These are phyloP conservation scores for Drosophila watanabei DNA, from an alignment of 1,140 invertebrate species.

Conservation along the genomic window DNA sequence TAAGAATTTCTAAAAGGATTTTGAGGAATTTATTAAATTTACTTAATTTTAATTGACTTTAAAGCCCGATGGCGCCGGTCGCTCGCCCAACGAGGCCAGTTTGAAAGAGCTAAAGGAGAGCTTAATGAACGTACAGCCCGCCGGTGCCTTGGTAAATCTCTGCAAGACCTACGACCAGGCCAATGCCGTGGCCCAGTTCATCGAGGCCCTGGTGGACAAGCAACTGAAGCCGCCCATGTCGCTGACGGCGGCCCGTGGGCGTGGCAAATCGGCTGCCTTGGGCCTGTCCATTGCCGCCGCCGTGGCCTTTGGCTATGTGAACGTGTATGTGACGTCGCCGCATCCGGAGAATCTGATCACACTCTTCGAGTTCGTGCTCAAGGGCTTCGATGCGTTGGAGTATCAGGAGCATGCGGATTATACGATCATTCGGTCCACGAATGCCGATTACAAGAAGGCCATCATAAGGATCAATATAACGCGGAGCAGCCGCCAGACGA, in stretches of 20 bases:
- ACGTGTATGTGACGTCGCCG: conserved; percentile 99
- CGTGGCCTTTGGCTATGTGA: conserved; percentile 96
- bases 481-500: conserved; percentile 97
- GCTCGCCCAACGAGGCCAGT: conserved; percentile 87
- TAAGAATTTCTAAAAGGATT: neutral
- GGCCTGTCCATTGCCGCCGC: conserved; percentile 96
- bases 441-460: conserved; percentile 98
- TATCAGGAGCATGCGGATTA: conserved; percentile 99
- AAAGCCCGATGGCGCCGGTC: conserved; percentile 55
- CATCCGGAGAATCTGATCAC: conserved; percentile 99
- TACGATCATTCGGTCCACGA: conserved; percentile 97
- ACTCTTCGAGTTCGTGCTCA: conserved; percentile 98
- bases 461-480: conserved; percentile 97
- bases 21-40: neutral
- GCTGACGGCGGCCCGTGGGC: conserved; percentile 97
- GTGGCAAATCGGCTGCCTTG: conserved; percentile 99
- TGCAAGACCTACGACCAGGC: conserved; percentile 98
- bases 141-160: conserved; percentile 94
- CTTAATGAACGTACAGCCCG: conserved; percentile 93
- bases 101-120: conserved; percentile 91
- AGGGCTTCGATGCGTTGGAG: conserved; percentile 97
- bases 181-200: conserved; percentile 96
- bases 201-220: conserved; percentile 98
- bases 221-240: conserved; percentile 93
- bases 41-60: neutral